Evolutionary conservation across 2,888 invertebrate genomes (phyloP), one percentile per base, ranked within the genome.

Genomic region (Cloeon dipterum): DNA sequence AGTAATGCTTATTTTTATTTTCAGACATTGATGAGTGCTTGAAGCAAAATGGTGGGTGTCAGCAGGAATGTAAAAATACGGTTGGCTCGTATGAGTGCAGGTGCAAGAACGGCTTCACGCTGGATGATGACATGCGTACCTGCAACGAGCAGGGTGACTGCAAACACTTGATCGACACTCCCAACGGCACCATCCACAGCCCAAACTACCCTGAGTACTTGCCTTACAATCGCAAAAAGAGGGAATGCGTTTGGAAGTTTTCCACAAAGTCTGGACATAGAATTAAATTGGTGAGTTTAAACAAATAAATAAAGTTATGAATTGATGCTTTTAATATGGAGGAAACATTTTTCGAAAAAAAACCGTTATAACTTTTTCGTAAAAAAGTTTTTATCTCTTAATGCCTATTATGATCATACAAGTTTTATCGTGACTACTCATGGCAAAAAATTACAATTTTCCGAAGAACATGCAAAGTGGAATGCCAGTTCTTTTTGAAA

Each of bases 121-220:
- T 98, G 35, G 89, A 94, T 46, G 85, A 86, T 45, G 94, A 96
- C 54, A 77, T 77, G 17, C 82, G 81, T 44, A 91, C 93, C 56
- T 98, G 96, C 57, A 93, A 93, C 58, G 94, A n/a, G n/a, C n/a
- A 94, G 61, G 93, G 94, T 1, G 93, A 93, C 10, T 98, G 96
- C 58, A 89, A 93, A 54, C 83, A 89, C 55, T 89, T 94, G 52
- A 83, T 96, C 37, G 74, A 75, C 1, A 66, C 74, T 1, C 76
- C 91, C 0, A 65, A 69, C 39, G 93, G 93, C 2, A 75, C 74
- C 44, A 76, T 93, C 43, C 74, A 72, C 42, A 86, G 85, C 49
- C 91, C 91, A 1, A 89, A 88, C 57, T 89, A 81, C 55, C 91
- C 91, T 0, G 77, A 83, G 45, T 66, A 66, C 39, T 93, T 93